phyloP scores from a whole-genome alignment of 1,140 invertebrate genomes.

The Ceratina japonica region DNA sequence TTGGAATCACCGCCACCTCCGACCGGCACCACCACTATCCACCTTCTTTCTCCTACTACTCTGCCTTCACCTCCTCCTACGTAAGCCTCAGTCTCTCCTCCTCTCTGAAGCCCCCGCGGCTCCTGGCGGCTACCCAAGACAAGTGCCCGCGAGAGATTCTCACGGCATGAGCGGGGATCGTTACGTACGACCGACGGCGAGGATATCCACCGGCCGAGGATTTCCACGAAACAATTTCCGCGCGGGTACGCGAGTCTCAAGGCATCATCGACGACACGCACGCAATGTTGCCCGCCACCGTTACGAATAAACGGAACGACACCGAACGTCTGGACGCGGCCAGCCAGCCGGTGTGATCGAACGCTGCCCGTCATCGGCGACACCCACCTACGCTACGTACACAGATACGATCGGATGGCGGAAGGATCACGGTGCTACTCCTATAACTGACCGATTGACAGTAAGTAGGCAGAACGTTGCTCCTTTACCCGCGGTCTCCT shows the following conservation, averaged over 20 bases:
- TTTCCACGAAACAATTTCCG: slow-evolving; percentile 65
- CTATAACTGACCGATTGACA: slow-evolving; percentile 19
- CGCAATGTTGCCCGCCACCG: slow-evolving; percentile 36
- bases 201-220: slow-evolving; percentile 68
- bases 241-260: slow-evolving; percentile 57
- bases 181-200: slow-evolving; percentile 69
- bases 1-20: slow-evolving; percentile 67
- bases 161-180: slow-evolving; percentile 77
- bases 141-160: slow-evolving; percentile 79
- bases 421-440: not conserved
- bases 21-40: slow-evolving; percentile 55
- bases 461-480: slow-evolving; percentile 53
- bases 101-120: slow-evolving; percentile 66
- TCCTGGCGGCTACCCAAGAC: slow-evolving; percentile 76
- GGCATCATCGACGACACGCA: slow-evolving; percentile 22
- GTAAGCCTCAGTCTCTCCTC: slow-evolving; percentile 52
- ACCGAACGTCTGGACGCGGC: slow-evolving; percentile 27
- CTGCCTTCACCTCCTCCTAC: slow-evolving; percentile 53
- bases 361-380: slow-evolving; percentile 15
- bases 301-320: slow-evolving; percentile 15
- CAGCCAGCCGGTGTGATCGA: slow-evolving; percentile 47
- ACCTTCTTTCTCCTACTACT: slow-evolving; percentile 65
- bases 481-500: not conserved
- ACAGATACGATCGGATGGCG: not conserved
- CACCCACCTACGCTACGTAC: not conserved